These are phyloP conservation scores for Pygmarrhopalites habei DNA, from an alignment of 1,140 invertebrate species.

Conservation along the genomic window DNA sequence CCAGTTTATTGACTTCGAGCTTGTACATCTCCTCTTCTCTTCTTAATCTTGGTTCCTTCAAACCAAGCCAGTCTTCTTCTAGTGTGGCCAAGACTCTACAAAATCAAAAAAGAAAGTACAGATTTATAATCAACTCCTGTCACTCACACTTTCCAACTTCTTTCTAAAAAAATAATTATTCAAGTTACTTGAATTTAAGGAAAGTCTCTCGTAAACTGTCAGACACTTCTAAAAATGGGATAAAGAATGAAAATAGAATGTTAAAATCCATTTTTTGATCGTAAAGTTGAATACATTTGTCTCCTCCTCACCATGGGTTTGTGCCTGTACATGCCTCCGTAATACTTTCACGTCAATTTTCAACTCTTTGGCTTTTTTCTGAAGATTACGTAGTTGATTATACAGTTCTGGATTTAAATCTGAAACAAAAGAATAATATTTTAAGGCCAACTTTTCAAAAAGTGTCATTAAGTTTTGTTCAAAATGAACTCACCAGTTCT, in stretches of 20 bases:
- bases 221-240: no score
- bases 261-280: no score
- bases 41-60: slow-evolving; percentile 45
- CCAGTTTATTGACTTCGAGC: slow-evolving; percentile 79
- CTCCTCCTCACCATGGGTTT: slow-evolving; percentile 83
- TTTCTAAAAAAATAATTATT: slow-evolving; percentile 8
- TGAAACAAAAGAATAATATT: slow-evolving; percentile 45
- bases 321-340: slow-evolving; percentile 78
- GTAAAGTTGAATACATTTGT: no score
- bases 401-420: slow-evolving; percentile 76
- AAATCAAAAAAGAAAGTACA: neutral
- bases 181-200: slow-evolving; percentile 61
- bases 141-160: neutral
- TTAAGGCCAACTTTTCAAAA: no score
- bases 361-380: slow-evolving; percentile 84
- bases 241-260: no score
- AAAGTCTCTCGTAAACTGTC: slow-evolving; percentile 80
- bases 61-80: slow-evolving; percentile 41
- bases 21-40: slow-evolving; percentile 81
- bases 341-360: slow-evolving; percentile 79
- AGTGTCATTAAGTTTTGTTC: no score
- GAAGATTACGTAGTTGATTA: slow-evolving; percentile 70
- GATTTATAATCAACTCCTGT: no score
- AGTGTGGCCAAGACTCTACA: slow-evolving; percentile 9
- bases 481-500: no score